Conservation (phyloP, 2,888 invertebrate species). For the Rotaria magnacalcarata region DNA sequence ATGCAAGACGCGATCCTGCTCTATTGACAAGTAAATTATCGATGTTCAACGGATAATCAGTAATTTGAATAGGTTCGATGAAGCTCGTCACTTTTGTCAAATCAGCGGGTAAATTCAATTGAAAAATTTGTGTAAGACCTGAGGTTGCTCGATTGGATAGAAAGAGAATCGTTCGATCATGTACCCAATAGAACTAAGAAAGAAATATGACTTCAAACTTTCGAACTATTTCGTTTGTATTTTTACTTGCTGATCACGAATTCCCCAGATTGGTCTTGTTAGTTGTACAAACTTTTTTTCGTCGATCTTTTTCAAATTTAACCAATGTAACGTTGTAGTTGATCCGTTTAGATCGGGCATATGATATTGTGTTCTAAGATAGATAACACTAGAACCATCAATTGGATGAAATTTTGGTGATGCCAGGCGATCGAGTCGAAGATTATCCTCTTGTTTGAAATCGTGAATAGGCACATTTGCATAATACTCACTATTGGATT, state of each 20-base stretch:
- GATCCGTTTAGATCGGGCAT: background rate
- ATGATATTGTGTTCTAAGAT: background rate
- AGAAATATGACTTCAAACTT: too few relatives aligned
- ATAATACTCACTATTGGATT: too few relatives aligned
- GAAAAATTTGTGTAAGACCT: background rate
- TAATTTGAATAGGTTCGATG: background rate
- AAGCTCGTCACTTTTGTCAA: background rate
- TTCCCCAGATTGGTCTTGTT: background rate
- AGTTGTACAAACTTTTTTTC: background rate
- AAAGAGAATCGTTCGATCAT: background rate
- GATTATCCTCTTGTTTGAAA: background rate
- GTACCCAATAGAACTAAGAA: background rate
- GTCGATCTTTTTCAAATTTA: background rate
- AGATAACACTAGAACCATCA: background rate
- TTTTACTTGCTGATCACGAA: background rate
- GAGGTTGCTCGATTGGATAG: background rate
- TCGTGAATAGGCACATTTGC: too few relatives aligned
- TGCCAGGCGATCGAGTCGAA: background rate
- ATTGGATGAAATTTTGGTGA: background rate
- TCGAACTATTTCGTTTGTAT: too few relatives aligned
- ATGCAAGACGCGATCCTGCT: too few relatives aligned
- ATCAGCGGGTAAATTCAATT: background rate
- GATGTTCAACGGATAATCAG: too few relatives aligned
- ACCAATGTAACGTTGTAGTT: background rate
- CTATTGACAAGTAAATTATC: too few relatives aligned